Evolutionary conservation across 2,797 vertebrate genomes (phyloP), one percentile per base, ranked within the genome.

Genomic region (Ctenosaura bakeri): DNA sequence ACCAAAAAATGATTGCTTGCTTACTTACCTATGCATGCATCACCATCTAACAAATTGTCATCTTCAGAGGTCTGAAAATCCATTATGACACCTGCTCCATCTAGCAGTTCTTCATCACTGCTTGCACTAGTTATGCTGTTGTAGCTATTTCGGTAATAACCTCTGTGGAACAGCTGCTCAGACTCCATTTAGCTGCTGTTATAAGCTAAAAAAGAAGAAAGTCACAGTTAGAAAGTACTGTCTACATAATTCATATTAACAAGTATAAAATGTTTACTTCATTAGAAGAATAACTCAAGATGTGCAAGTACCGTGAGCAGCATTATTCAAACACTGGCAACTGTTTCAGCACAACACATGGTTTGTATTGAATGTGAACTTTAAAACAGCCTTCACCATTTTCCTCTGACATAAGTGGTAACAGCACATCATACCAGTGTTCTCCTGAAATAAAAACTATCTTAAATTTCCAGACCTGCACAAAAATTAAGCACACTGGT

Each of bases 21-120:
- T 76, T 73, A 95, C 98, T 97, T 98, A 99, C 99, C 99, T 97
- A 98, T 97, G 38, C 98, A 98, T 94, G 98, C 98, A 91, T 99
- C 99, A 92, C 99, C 99, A 94, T 99, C 99, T 94, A 99, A 97
- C 94, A 99, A 98, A 97, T 98, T 99, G 98, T 99, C 99, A 92
- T 99, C 99, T 95, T 99, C 99, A 38, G 99, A 98, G 90, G 99
- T 99, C 96, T 99, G 98, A 95, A 99, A 99, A 97, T 99, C 99
- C 99, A 99, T 99, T 96, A 99, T 97, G 91, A 98, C 98, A 79
- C 99, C 99, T 92, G 98, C 98, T 96, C 98, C 99, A 98, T 99
- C 99, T 96, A 99, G 97, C 95, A 99, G 98, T 94, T 99, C 99
- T 96, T 99, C 99, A 97, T 99, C 99, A 0, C 99, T 99, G 97